Percentiles rank a stretch among this genome's conserved stretches.
phyloP scores from a whole-genome alignment of 2,888 invertebrate genomes.

The Thereva nobilitata region DNA sequence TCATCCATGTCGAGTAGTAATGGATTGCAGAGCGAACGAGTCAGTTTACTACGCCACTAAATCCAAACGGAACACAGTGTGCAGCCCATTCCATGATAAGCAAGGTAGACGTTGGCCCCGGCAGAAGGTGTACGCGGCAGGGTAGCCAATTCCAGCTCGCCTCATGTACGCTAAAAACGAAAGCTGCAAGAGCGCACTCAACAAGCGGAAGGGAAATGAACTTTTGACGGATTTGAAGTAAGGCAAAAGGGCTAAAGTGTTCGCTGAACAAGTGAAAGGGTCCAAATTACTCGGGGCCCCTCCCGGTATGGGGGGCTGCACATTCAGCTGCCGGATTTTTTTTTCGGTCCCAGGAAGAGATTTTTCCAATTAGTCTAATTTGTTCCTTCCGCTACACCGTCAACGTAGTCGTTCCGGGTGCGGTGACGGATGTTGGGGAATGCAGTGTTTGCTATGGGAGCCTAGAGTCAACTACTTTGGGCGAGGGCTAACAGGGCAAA shows the following conservation, averaged over 20 bases:
- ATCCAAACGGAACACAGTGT: not conserved
- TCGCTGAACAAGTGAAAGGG: slow-evolving; percentile 18
- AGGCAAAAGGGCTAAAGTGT: slow-evolving; percentile 10
- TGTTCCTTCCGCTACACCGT: slow-evolving; percentile 43
- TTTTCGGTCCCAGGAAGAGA: slow-evolving; percentile 32
- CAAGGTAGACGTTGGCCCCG: not conserved
- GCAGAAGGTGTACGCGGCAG: slow-evolving; percentile 1
- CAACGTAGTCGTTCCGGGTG: slow-evolving; percentile 37
- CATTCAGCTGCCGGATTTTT: slow-evolving; percentile 19
- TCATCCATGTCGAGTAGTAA: slow-evolving; percentile 2
- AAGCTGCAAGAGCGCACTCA: slow-evolving; percentile 26
- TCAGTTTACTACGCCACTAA: slow-evolving; percentile 22
- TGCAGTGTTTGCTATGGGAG: too few species aligned
- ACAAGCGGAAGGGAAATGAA: slow-evolving; percentile 33
- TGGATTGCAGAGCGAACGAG: slow-evolving; percentile 12
- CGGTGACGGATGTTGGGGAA: slow-evolving; percentile 2
- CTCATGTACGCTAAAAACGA: slow-evolving; percentile 30
- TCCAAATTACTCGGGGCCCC: slow-evolving; percentile 17
- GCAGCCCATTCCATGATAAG: too few species aligned
- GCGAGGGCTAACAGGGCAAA: too few species aligned
- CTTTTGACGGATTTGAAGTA: slow-evolving; percentile 31
- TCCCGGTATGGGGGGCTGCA: not conserved
- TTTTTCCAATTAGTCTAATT: slow-evolving; percentile 46
- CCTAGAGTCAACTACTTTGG: too few species aligned
- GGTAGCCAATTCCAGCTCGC: slow-evolving; percentile 25